Percentiles rank a stretch among this genome's conserved stretches.
Conservation (phyloP, 2,888 invertebrate genomes). For the Julus scanicus region DNA sequence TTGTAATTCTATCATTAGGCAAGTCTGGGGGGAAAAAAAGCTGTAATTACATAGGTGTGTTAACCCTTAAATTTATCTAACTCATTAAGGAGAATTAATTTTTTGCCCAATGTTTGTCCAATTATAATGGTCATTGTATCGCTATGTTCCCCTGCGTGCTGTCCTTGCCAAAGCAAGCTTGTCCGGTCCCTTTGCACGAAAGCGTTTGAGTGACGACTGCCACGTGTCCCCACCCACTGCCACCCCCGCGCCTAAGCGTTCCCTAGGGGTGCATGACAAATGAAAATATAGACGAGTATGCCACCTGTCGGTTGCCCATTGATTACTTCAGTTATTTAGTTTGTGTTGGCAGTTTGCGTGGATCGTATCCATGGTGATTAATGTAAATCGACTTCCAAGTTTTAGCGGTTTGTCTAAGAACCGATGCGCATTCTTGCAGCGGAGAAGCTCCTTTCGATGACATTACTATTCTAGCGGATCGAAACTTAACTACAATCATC, state of each 20-base stretch:
- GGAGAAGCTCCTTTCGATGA: not conserved
- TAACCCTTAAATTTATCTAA: constrained; percentile 42
- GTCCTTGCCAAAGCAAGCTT: not conserved
- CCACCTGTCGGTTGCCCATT: constrained; percentile 51
- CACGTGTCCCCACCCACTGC: not conserved
- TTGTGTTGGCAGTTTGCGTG: constrained; percentile 48
- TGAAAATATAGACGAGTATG: constrained; percentile 49
- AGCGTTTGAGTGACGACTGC: constrained; percentile 19
- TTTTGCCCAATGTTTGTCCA: constrained; percentile 18
- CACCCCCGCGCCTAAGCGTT: not conserved
- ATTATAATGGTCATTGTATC: constrained; percentile 38
- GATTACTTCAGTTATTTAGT: constrained; percentile 49
- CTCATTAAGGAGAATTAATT: constrained; percentile 29
- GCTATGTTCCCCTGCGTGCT: constrained; percentile 1
- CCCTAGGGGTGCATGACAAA: constrained; percentile 44
- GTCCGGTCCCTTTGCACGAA: not conserved
- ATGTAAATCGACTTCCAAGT: constrained; percentile 18
- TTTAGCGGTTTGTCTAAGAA: constrained; percentile 22
- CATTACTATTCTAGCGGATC: not conserved
- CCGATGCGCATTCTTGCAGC: constrained; percentile 3
- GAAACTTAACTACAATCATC: not conserved
- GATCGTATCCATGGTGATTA: constrained; percentile 50
- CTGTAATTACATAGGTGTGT: constrained; percentile 42
- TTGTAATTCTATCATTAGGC: not conserved
- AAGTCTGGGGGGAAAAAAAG: not conserved